Conservation (phyloP, 2,113 vertebrate genomes). For the Elachura formosa region DNA sequence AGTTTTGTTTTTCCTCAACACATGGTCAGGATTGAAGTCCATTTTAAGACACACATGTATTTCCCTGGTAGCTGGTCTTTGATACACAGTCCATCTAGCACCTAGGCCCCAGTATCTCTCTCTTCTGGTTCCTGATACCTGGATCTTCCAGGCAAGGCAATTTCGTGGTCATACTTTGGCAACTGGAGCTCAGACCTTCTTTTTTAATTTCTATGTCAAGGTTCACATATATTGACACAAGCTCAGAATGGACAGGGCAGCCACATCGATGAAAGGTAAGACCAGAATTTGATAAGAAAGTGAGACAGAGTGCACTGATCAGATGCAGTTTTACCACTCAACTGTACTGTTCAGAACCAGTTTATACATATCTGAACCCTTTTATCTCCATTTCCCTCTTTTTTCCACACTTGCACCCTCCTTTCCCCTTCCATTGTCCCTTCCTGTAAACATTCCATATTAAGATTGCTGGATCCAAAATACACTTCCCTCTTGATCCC, state of each 20-base stretch:
- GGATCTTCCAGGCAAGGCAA: neutral
- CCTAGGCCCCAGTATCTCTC: neutral
- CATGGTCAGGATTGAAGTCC: neutral
- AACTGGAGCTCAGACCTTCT: accelerated
- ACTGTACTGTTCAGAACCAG: neutral
- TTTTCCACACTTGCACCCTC: neutral
- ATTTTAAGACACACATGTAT: no score
- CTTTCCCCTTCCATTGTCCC: accelerated
- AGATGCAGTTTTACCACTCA: neutral
- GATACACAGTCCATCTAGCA: neutral
- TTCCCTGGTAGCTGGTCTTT: neutral
- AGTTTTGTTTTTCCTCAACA: neutral
- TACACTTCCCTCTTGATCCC: neutral
- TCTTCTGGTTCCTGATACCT: neutral
- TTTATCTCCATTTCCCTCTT: neutral
- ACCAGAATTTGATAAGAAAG: neutral
- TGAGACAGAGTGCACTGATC: neutral
- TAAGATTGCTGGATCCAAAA: neutral
- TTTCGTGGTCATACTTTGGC: neutral
- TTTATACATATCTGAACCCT: neutral
- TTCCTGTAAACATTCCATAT: neutral
- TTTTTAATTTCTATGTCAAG: neutral
- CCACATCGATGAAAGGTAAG: neutral
- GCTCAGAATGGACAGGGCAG: neutral
- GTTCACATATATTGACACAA: neutral